Conservation (phyloP, 2,888 invertebrate genomes). For the Cyrtodaria siliqua region DNA sequence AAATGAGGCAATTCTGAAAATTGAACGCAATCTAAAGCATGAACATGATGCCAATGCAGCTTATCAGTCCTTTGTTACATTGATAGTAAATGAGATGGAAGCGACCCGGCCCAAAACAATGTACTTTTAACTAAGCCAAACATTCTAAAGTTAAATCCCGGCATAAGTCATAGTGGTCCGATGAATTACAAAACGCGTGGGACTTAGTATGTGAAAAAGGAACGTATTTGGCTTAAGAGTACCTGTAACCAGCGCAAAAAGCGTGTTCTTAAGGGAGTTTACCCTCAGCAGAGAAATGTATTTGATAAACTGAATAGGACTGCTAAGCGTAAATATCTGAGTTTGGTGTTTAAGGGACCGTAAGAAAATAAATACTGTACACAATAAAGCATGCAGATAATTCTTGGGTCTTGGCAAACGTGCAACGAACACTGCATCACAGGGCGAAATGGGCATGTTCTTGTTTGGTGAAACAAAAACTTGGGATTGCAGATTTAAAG, state of each 20-base stretch:
- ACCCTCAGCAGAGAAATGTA: background rate
- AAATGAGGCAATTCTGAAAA: too few relatives aligned
- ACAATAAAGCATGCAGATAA: too few relatives aligned
- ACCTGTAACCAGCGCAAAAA: background rate
- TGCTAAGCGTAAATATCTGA: slow-evolving; percentile 21
- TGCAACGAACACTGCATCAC: too few relatives aligned
- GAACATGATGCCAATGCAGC: too few relatives aligned
- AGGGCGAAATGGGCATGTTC: too few relatives aligned
- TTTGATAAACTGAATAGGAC: slow-evolving; percentile 32
- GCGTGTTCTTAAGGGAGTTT: slow-evolving; percentile 9
- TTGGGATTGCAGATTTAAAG: too few relatives aligned
- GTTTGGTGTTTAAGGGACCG: background rate
- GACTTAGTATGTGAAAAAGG: slow-evolving; percentile 7
- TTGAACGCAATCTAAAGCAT: too few relatives aligned
- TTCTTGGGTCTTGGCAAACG: too few relatives aligned
- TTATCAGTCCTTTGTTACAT: slow-evolving; percentile 1
- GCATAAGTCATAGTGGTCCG: slow-evolving; percentile 10
- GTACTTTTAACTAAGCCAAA: background rate
- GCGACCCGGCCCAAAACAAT: slow-evolving; percentile 1
- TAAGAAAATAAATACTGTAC: background rate
- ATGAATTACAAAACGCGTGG: slow-evolving; percentile 10
- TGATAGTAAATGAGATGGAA: slow-evolving; percentile 15
- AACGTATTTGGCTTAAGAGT: slow-evolving; percentile 5
- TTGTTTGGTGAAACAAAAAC: too few relatives aligned
- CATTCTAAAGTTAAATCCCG: background rate